These are phyloP conservation scores for Folsomia manolachei DNA, from an alignment of 2,888 invertebrate genomes.

Conservation along the genomic window DNA sequence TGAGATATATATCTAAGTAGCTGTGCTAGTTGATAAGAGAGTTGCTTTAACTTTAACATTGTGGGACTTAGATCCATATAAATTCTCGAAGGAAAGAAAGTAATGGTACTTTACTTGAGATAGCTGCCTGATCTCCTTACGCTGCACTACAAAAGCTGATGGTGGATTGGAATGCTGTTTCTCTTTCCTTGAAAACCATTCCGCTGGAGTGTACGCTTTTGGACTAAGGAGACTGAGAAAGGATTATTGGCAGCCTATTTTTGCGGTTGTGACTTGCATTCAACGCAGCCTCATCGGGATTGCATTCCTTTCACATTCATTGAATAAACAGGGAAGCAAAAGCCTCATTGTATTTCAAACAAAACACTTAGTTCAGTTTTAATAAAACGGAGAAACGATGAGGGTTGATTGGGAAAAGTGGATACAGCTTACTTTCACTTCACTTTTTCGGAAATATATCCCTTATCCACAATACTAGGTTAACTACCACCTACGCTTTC, in stretches of 20 bases:
- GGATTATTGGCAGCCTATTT: slow-evolving; percentile 17
- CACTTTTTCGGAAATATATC: neutral
- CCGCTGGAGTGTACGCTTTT: neutral
- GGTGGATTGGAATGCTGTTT: neutral
- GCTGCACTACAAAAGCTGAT: neutral
- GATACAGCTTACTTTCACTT: slow-evolving; percentile 8
- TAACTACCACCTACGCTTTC: too few species aligned
- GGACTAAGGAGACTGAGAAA: too few species aligned
- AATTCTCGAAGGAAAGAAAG: neutral
- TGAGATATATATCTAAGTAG: neutral
- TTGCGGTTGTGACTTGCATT: slow-evolving; percentile 18
- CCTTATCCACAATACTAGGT: too few species aligned
- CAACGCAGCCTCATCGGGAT: neutral
- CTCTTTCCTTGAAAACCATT: neutral
- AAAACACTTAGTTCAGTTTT: neutral
- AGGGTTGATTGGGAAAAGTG: too few species aligned
- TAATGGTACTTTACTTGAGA: neutral
- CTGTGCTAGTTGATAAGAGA: too few species aligned
- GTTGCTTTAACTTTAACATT: neutral
- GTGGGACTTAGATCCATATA: neutral
- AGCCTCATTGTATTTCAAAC: neutral
- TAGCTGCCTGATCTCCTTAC: neutral
- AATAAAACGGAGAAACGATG: neutral
- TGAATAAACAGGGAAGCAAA: neutral
- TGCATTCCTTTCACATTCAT: neutral